These are phyloP conservation scores for Drosophila melanica DNA, from an alignment of 1,140 invertebrate genomes.

Conservation along the genomic window DNA sequence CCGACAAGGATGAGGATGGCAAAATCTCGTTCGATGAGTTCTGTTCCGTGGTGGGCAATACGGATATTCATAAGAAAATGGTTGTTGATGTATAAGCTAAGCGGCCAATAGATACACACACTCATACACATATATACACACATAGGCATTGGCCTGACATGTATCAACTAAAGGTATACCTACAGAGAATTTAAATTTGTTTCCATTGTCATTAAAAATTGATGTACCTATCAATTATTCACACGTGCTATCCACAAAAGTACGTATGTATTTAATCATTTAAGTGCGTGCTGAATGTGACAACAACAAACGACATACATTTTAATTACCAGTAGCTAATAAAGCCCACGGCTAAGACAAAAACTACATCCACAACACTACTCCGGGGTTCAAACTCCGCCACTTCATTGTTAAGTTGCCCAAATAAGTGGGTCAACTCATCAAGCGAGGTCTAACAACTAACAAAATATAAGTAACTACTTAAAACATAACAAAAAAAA, in stretches of 20 bases:
- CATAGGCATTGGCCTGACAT: background rate
- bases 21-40: slow-evolving; percentile 98
- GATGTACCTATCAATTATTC: slow-evolving; percentile 16
- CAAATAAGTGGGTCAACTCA: too few relatives aligned
- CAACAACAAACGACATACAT: background rate
- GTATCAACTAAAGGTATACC: slow-evolving; percentile 24
- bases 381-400: too few relatives aligned
- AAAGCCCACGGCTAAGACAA: too few relatives aligned
- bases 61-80: slow-evolving; percentile 99
- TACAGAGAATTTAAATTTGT: slow-evolving; percentile 7
- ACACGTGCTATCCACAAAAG: slow-evolving; percentile 10
- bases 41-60: slow-evolving; percentile 97
- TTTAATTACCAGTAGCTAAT: too few relatives aligned
- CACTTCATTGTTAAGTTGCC: too few relatives aligned
- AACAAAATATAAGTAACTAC: slow-evolving; percentile 24
- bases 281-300: slow-evolving; percentile 38
- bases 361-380: too few relatives aligned
- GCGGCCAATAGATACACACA: slow-evolving; percentile 16
- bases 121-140: slow-evolving; percentile 4
- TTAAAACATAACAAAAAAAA: slow-evolving; percentile 10
- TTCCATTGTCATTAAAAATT: slow-evolving; percentile 32
- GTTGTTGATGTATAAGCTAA: slow-evolving; percentile 96
- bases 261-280: slow-evolving; percentile 33
- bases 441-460: background rate
- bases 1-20: slow-evolving; percentile 98